These are phyloP conservation scores for Fistularia commersonii DNA, from an alignment of 2,797 vertebrate species.

Conservation along the genomic window DNA sequence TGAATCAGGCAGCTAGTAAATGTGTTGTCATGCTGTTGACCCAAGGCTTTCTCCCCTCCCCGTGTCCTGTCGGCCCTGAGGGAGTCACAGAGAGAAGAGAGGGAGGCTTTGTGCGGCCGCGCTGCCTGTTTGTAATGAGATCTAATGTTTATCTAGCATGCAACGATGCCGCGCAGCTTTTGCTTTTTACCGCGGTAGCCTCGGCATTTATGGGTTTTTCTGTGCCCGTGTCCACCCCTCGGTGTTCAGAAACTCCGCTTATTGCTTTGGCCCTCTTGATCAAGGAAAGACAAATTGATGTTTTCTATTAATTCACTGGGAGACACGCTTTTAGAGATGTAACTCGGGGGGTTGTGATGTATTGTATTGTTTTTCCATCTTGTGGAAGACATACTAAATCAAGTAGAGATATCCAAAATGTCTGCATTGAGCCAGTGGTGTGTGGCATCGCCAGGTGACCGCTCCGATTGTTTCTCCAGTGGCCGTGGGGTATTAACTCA, in stretches of 20 bases:
- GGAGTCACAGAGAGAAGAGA: conserved; percentile 34
- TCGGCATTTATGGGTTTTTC: conserved; percentile 13
- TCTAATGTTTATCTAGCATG: conserved; percentile 39
- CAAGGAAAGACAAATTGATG: no score
- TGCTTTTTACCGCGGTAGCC: conserved; percentile 32
- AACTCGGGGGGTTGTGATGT: no score
- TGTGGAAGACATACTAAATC: no score
- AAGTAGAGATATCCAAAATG: no score
- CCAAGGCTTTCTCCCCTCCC: conserved; percentile 53
- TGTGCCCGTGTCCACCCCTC: background rate
- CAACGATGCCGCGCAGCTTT: conserved; percentile 19
- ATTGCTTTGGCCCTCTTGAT: no score
- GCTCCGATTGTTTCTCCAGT: no score
- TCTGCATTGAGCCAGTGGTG: no score
- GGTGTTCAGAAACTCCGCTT: background rate
- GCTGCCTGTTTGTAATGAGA: conserved; percentile 56
- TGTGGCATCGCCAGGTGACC: no score
- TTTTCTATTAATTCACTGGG: no score
- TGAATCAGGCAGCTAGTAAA: conserved; percentile 68
- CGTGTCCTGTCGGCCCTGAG: conserved; percentile 37
- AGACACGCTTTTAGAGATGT: no score
- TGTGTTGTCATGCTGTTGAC: conserved; percentile 68
- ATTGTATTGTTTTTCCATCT: no score
- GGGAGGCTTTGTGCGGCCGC: conserved; percentile 35
- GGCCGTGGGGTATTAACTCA: no score